Base-by-base conservation (phyloP, 2,888 invertebrate genomes). In the Callinectes sapidus region DNA sequence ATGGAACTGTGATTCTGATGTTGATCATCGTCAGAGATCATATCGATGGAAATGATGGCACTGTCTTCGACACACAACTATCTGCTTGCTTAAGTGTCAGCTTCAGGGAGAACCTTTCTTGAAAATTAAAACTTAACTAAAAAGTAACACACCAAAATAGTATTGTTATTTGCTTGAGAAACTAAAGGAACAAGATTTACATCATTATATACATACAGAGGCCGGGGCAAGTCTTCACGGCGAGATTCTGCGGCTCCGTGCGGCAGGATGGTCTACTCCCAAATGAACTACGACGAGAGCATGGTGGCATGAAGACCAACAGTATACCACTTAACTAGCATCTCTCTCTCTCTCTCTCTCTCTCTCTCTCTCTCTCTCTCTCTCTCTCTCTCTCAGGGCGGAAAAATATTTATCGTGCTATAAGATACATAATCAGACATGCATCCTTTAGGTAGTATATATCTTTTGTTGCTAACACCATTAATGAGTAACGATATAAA, bases 341-440 rank as follows among this genome's bases (percentile, higher is more conserved):
- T 23, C 23, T 18, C 16, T 61, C 16, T 23, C 61, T 23, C 61
- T 18, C 23, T 23, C 23, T 16, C 61, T 61, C 61, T 18, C 61
- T 61, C 61, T 61, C 61, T 61, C 61, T 61, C 61, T 61, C 61
- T 61, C n/a, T n/a, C n/a, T n/a, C n/a, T n/a, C n/a, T n/a, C n/a
- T n/a, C n/a, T n/a, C n/a, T n/a, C n/a, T n/a, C n/a, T n/a, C n/a
- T n/a, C n/a, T 61, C 61, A 55, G 16, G 1, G 1, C 16, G 55
- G 55, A 55, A 2, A 16, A 16, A 55, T 2, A 1, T 61, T 61
- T 61, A 61, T 16, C 61, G 1, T 61, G 61, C 61, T 16, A 18
- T 61, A 61, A 61, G 61, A 48, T 48, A 18, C 18, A 61, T 18
- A 61, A 0, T 16, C 61, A 61, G 10, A 61, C 23, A 23, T n/a